Evolutionary conservation across 2,888 invertebrate species (phyloP).

Genomic region (Torymus tubicola): DNA sequence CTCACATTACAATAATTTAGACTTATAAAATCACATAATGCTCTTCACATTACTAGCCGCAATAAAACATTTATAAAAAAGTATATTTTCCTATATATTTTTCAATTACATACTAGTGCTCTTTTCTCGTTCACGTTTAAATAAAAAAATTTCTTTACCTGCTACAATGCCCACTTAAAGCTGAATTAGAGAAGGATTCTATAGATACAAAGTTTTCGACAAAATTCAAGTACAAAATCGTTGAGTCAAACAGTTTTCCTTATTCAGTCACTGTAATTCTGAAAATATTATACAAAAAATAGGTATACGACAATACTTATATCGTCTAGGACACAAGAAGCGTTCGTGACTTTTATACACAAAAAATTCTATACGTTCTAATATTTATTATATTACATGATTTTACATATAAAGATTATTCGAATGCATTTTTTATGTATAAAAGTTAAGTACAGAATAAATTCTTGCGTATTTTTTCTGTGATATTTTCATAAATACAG

Average conservation of each 20-base stretch:
- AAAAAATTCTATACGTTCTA: slow-evolving; percentile 23
- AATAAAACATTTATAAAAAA: slow-evolving; percentile 44
- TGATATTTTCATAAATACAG: slow-evolving; percentile 48
- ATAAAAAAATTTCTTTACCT: slow-evolving; percentile 20
- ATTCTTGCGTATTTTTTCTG: slow-evolving; percentile 44
- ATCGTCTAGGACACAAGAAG: slow-evolving; percentile 41
- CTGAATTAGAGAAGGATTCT: slow-evolving; percentile 18
- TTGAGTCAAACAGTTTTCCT: slow-evolving; percentile 38
- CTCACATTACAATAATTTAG: slow-evolving; percentile 29
- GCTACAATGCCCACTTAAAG: slow-evolving; percentile 30
- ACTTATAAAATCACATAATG: slow-evolving; percentile 31
- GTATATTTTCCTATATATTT: slow-evolving; percentile 43
- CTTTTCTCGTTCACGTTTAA: slow-evolving; percentile 16
- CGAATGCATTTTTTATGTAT: slow-evolving; percentile 43
- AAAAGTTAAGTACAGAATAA: slow-evolving; percentile 54
- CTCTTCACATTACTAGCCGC: slow-evolving; percentile 31
- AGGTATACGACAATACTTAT: background rate
- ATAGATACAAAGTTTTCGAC: slow-evolving; percentile 14
- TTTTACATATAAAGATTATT: slow-evolving; percentile 36
- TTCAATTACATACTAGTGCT: slow-evolving; percentile 25
- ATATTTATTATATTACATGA: slow-evolving; percentile 45
- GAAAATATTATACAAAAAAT: slow-evolving; percentile 35
- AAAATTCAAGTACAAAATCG: slow-evolving; percentile 46
- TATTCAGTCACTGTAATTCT: slow-evolving; percentile 28
- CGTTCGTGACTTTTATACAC: slow-evolving; percentile 52